Base-by-base conservation (phyloP, 1,140 invertebrate genomes). In the Trachelipus rathkii region DNA sequence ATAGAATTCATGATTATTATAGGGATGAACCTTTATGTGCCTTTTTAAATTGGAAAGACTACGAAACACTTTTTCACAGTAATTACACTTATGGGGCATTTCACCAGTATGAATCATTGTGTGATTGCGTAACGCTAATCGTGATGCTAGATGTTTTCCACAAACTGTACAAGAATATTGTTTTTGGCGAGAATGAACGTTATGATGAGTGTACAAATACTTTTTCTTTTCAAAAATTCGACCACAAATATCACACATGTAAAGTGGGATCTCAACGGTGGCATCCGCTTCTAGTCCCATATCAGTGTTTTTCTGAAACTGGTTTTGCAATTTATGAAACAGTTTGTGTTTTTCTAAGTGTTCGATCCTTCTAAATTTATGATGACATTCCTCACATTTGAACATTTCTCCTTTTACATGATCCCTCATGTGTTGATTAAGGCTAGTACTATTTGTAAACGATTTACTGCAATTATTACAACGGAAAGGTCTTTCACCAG, bases 391-490 rank as follows among this genome's bases (percentile, higher is more conserved):
- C n/a, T 81, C 77, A 74, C 79, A 81, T 44, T 81, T 81, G 71
- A 72, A 81, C 72, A 78, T 81, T 43, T 81, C 79, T 50, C 78
- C 77, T 10, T 77, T 75, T 50, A 81, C 75, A 44, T 81, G 81
- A 53, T 81, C 78, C 53, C 76, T 74, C 74, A 80, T 74, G 23
- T 81, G 81, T 21, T 77, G 72, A 70, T 81, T 81, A 8, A 81
- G 75, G 50, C 81, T 81, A 23, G 77, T 78, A 80, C 95, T 92
- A 85, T 97, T 95, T 0, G 95, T 95, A 83, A 97, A 97, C 0
- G 94, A 93, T 85, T 96, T 96, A 77, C 89, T 89, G 86, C 96
- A 98, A 44, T 94, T 91, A n/a, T 87, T 88, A 83, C 95, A 98
- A 79, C 92, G 91, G 85, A 95, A 97, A 0, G 95, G 95, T 82